These are phyloP conservation scores for Elephantulus edwardii DNA, from an alignment of 2,113 vertebrate genomes.

Conservation along the genomic window DNA sequence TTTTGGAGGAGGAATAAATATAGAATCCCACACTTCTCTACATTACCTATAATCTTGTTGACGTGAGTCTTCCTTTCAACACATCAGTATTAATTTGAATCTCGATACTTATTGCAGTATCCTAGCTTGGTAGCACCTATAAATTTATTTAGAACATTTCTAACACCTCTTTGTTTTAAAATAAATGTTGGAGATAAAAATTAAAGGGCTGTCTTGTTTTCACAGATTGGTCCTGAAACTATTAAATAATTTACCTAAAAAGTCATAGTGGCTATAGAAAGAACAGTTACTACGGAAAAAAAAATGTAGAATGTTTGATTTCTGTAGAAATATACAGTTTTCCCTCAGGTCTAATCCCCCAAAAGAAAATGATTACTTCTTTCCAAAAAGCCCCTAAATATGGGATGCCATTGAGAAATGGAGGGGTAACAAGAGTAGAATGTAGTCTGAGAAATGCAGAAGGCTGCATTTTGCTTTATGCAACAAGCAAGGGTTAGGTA, in stretches of 20 bases:
- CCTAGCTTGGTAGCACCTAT: background rate
- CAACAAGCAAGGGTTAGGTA: background rate
- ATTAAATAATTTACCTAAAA: background rate
- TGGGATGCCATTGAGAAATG: background rate
- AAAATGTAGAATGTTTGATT: background rate
- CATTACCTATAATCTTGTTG: background rate
- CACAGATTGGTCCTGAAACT: background rate
- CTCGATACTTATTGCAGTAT: background rate
- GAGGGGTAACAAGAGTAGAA: background rate
- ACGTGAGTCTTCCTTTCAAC: background rate
- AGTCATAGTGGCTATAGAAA: background rate
- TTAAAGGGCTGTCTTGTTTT: background rate
- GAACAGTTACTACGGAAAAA: background rate
- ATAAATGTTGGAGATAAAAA: background rate
- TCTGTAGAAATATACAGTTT: background rate
- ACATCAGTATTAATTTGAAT: background rate
- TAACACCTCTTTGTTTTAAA: background rate
- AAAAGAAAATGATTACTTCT: background rate
- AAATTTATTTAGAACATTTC: background rate
- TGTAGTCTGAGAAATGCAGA: background rate
- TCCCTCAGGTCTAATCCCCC: background rate
- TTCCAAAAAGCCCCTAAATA: background rate
- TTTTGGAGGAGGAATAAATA: background rate
- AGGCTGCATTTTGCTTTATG: background rate
- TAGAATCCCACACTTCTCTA: background rate